Conservation (phyloP, 2,113 vertebrate species). For the Telmatochromis sp. region DNA sequence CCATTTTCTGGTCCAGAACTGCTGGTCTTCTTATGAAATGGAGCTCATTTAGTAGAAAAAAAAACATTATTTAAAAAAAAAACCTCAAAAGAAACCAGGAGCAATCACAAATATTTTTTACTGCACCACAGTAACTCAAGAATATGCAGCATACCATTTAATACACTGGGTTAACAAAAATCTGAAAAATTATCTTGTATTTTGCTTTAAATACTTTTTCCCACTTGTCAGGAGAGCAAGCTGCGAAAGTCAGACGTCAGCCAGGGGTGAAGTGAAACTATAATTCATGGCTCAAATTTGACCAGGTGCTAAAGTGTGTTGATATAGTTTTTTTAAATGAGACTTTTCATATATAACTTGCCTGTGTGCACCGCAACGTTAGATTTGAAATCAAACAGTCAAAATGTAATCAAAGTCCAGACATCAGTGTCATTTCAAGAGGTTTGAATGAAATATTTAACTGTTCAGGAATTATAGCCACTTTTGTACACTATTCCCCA, state of each 20-base stretch:
- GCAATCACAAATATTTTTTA: neutral
- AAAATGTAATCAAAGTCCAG: neutral
- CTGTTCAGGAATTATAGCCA: neutral
- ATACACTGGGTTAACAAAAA: neutral
- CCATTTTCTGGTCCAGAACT: constrained; percentile 55
- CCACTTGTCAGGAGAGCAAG: neutral
- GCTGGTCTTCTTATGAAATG: constrained; percentile 16
- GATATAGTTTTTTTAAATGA: neutral
- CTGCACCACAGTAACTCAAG: neutral
- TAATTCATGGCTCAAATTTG: neutral
- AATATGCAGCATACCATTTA: neutral
- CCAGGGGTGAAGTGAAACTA: neutral
- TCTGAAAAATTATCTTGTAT: neutral
- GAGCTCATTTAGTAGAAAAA: constrained; percentile 34
- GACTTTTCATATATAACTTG: neutral
- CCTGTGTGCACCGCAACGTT: neutral
- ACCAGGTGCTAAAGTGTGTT: neutral
- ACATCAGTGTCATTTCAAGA: neutral
- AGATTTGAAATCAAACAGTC: neutral
- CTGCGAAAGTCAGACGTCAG: neutral
- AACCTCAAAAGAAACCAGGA: neutral
- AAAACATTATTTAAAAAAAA: neutral
- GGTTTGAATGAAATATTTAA: neutral
- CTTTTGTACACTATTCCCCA: neutral
- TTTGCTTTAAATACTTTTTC: neutral